Evolutionary conservation across 2,113 vertebrate species (phyloP).

Genomic region (Rhynchomys soricoides): DNA sequence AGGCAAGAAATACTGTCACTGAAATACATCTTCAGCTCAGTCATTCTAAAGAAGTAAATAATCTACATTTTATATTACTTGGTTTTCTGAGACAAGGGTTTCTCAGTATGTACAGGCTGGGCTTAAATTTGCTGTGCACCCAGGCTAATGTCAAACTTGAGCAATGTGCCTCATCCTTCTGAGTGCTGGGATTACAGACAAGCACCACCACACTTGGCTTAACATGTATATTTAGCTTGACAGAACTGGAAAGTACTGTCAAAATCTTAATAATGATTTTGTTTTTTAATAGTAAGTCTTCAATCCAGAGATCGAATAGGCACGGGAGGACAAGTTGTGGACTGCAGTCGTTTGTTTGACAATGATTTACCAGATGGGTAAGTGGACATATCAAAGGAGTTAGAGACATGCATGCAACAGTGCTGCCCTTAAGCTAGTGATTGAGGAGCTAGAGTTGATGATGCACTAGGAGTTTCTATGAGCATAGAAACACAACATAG

Average conservation of each 20-base stretch:
- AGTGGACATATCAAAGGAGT: constrained; percentile 75
- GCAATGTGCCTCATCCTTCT: neutral
- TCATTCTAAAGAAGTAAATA: constrained; percentile 37
- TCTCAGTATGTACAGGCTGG: neutral
- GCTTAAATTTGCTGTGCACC: neutral
- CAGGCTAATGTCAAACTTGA: neutral
- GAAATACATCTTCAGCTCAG: neutral
- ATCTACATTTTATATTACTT: neutral
- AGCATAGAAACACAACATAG: neutral
- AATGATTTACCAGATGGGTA: constrained; percentile 97
- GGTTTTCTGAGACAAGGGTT: neutral
- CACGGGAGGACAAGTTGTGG: constrained; percentile 95
- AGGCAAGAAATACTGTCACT: neutral
- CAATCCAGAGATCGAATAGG: constrained; percentile 97
- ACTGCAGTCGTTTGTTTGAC: constrained; percentile 97
- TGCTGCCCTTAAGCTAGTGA: constrained; percentile 13
- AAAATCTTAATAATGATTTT: constrained; percentile 75
- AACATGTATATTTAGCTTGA: constrained; percentile 35
- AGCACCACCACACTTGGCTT: neutral
- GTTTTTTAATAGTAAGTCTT: constrained; percentile 93
- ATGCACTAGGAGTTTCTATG: neutral
- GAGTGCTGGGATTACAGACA: neutral
- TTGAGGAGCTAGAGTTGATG: neutral
- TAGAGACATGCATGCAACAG: neutral
- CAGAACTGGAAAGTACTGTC: constrained; percentile 48